Percentiles rank a stretch among this genome's conserved stretches.
Evolutionary conservation across 2,797 vertebrate genomes (phyloP).

Genomic region (Yasuhikotakia modesta): DNA sequence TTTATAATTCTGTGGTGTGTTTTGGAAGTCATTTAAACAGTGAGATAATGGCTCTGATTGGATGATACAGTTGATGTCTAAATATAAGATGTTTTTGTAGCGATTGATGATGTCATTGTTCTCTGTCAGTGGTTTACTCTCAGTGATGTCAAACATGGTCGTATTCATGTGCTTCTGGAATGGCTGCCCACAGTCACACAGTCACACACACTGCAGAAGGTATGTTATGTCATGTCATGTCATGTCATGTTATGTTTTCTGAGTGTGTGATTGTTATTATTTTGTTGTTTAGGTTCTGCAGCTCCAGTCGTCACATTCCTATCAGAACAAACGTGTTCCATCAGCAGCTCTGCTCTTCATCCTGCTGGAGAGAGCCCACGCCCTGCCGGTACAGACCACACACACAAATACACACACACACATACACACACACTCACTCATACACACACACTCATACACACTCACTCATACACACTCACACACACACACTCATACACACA

Average conservation of each 20-base stretch:
- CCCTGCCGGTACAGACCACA: constrained; percentile 79
- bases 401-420: constrained; percentile 9
- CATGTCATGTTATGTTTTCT: neutral
- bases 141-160: constrained; percentile 84
- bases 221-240: neutral
- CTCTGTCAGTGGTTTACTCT: constrained; percentile 83
- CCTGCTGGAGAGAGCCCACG: constrained; percentile 81
- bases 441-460: too few relatives aligned
- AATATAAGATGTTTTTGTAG: neutral
- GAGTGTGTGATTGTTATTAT: neutral
- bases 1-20: too few relatives aligned
- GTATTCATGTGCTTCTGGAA: constrained; percentile 83
- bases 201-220: constrained; percentile 77
- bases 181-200: constrained; percentile 75
- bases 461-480: too few relatives aligned
- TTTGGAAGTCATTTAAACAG: too few relatives aligned
- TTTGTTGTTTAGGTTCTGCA: constrained; percentile 76
- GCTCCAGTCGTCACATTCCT: constrained; percentile 80
- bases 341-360: constrained; percentile 84
- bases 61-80: neutral
- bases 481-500: too few relatives aligned
- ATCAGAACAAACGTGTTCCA: constrained; percentile 78
- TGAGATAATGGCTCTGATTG: neutral
- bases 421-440: too few relatives aligned
- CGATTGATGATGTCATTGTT: too few relatives aligned